A percentile compares a stretch with the other conserved stretches of the same genome.
These are phyloP conservation scores for Scaeva pyrastri DNA, from an alignment of 2,888 invertebrate species.

Conservation along the genomic window DNA sequence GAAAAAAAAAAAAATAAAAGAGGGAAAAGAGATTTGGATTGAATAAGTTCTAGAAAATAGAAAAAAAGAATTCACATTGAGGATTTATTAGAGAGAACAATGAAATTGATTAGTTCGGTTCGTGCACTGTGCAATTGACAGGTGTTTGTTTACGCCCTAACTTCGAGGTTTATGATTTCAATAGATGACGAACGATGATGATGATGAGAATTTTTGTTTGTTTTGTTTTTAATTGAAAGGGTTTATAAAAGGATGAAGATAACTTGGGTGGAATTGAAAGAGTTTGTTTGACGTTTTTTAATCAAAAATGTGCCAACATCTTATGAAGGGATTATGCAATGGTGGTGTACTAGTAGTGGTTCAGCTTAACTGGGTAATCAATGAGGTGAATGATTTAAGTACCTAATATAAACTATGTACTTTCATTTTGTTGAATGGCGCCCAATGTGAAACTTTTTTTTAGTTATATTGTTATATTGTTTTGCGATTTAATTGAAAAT, in stretches of 20 bases:
- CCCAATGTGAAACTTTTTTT: neutral
- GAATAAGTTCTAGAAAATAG: constrained; percentile 19
- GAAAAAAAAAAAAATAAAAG: constrained; percentile 46
- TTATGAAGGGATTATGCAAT: neutral
- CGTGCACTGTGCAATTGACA: constrained; percentile 76
- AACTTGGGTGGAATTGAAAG: neutral
- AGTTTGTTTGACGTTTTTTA: constrained; percentile 10
- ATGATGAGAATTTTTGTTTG: constrained; percentile 21
- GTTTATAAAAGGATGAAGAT: constrained; percentile 23
- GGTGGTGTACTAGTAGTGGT: no score
- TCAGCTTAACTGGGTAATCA: neutral
- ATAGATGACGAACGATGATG: constrained; percentile 31
- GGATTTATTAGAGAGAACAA: constrained; percentile 69
- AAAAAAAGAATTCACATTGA: constrained; percentile 43
- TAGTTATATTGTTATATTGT: no score
- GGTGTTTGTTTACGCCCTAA: constrained; percentile 74
- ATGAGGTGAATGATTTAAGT: constrained; percentile 2
- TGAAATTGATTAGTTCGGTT: constrained; percentile 74
- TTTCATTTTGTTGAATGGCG: neutral
- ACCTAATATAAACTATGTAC: no score
- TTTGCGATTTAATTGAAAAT: no score
- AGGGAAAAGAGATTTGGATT: neutral
- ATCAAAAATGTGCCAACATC: constrained; percentile 8
- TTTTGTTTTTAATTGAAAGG: constrained; percentile 16
- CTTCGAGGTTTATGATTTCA: constrained; percentile 28